Percentiles rank a stretch among this genome's conserved stretches.
phyloP scores from a whole-genome alignment of 1,140 invertebrate species.

The Drosophila pallidifrons region DNA sequence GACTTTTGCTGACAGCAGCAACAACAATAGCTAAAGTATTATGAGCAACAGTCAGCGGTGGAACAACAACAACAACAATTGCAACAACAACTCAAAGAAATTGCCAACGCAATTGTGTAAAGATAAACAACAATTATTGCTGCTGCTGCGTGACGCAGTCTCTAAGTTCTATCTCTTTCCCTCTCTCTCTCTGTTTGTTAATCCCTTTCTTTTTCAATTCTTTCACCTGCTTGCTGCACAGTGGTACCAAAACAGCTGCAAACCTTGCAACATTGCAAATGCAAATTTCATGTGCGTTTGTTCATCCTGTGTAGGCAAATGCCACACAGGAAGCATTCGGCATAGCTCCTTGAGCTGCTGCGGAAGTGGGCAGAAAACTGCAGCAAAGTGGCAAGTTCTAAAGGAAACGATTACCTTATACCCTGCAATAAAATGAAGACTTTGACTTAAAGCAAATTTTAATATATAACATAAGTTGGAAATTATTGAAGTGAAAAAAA shows the following conservation, averaged over 20 bases:
- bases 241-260: conserved; percentile 53
- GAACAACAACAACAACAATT: conserved; percentile 25
- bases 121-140: conserved; percentile 84
- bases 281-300: conserved; percentile 73
- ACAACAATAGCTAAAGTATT: background rate
- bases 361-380: conserved; percentile 66
- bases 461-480: background rate
- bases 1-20: conserved; percentile 50
- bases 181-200: background rate
- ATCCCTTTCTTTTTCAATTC: background rate
- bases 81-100: conserved; percentile 66
- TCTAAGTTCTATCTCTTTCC: background rate
- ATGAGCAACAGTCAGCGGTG: background rate
- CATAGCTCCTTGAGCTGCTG: conserved; percentile 27
- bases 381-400: background rate
- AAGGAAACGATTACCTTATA: conserved; percentile 15
- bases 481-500: background rate
- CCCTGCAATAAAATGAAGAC: background rate
- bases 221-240: conserved; percentile 5
- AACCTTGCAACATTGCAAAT: conserved; percentile 48
- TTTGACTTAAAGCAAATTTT: background rate
- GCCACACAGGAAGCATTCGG: conserved; percentile 67
- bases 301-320: conserved; percentile 18
- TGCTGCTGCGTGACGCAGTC: conserved; percentile 55
- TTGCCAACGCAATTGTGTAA: conserved; percentile 82